These are phyloP conservation scores for Nomada hirtipes DNA, from an alignment of 2,888 invertebrate genomes.

Conservation along the genomic window DNA sequence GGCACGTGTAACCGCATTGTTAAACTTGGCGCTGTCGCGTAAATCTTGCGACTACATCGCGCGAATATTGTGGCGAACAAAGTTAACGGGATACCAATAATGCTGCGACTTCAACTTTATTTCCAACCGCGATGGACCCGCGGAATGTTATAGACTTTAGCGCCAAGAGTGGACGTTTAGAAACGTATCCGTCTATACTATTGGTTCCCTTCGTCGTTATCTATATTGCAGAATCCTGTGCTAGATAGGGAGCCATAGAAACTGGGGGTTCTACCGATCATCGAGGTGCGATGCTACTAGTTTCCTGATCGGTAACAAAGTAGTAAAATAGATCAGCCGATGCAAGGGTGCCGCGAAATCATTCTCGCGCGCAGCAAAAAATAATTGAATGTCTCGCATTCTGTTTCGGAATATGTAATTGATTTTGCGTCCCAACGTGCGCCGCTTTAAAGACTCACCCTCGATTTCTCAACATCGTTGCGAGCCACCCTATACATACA, in stretches of 20 bases:
- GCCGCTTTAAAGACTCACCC: conserved; percentile 52
- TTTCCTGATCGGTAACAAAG: neutral
- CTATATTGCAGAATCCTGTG: conserved; percentile 15
- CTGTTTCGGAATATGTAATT: conserved; percentile 40
- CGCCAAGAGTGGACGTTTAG: neutral
- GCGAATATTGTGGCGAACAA: conserved; percentile 31
- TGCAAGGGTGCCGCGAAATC: neutral
- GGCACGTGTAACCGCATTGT: conserved; percentile 63
- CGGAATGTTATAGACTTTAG: neutral
- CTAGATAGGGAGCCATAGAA: conserved; percentile 50
- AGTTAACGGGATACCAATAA: conserved; percentile 40
- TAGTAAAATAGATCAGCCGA: neutral
- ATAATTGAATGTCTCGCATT: conserved; percentile 25
- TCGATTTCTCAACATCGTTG: conserved; percentile 46
- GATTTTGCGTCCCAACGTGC: conserved; percentile 42
- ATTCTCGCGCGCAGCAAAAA: neutral
- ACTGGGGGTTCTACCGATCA: neutral
- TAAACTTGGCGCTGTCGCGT: conserved; percentile 55
- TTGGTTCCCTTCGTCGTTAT: conserved; percentile 11
- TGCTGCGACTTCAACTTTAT: conserved; percentile 43
- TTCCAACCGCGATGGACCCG: neutral
- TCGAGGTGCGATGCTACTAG: neutral
- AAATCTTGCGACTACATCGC: conserved; percentile 29
- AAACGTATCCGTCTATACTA: conserved; percentile 2
- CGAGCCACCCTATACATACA: conserved; percentile 56